phyloP scores from a whole-genome alignment of 2,797 vertebrate species.

The Crenichthys baileyi region DNA sequence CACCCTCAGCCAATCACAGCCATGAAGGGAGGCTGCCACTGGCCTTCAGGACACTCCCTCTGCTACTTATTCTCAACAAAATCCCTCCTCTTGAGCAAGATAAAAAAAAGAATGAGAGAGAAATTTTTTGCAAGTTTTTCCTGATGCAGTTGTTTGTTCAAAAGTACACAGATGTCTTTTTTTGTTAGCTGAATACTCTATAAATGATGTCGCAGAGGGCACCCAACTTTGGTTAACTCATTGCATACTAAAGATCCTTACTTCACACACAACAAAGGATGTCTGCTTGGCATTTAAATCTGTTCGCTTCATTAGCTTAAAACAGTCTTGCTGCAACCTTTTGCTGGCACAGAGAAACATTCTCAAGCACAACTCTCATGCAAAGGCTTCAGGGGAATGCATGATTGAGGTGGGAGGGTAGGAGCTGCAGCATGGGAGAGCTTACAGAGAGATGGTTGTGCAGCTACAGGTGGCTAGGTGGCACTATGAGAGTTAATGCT shows the following conservation, averaged over 20 bases:
- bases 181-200: conserved; percentile 18
- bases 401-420: conserved; percentile 28
- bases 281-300: conserved; percentile 37
- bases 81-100: conserved; percentile 67
- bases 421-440: conserved; percentile 14
- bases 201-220: conserved; percentile 12
- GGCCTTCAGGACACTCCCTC: conserved; percentile 64
- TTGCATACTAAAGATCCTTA: conserved; percentile 15
- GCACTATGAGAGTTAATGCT: conserved; percentile 72
- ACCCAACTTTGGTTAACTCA: conserved; percentile 7
- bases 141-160: conserved; percentile 32
- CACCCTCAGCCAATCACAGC: conserved; percentile 71
- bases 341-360: conserved; percentile 20
- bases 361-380: conserved; percentile 19
- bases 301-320: conserved; percentile 48
- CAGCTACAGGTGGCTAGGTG: conserved; percentile 73
- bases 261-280: conserved; percentile 22
- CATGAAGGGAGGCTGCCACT: conserved; percentile 66
- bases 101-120: conserved; percentile 38
- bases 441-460: conserved; percentile 33
- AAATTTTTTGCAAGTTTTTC: conserved; percentile 35
- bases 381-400: conserved; percentile 1
- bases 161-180: conserved; percentile 24
- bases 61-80: conserved; percentile 62
- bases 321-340: conserved; percentile 25